These are phyloP conservation scores for Notolabrus celidotus DNA, from an alignment of 2,797 vertebrate species.

Conservation along the genomic window DNA sequence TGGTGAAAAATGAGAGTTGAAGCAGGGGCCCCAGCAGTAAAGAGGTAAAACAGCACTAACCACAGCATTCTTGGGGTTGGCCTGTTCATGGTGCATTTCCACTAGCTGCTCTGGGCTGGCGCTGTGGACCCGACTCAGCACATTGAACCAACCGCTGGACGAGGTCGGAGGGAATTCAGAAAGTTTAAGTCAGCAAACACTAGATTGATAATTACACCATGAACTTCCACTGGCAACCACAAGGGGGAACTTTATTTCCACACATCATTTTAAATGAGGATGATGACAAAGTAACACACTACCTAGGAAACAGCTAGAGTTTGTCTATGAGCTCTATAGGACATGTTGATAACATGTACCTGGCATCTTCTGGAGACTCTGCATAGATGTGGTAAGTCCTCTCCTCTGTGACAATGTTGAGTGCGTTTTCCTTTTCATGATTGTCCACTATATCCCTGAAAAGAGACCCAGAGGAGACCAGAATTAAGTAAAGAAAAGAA, in stretches of 20 bases:
- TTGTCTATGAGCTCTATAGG: background rate
- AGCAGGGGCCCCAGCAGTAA: constrained; percentile 44
- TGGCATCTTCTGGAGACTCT: constrained; percentile 95
- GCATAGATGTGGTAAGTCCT: constrained; percentile 94
- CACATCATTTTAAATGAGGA: constrained; percentile 25
- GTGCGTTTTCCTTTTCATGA: constrained; percentile 94
- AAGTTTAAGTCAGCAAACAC: constrained; percentile 61
- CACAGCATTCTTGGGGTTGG: constrained; percentile 91
- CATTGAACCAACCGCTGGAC: constrained; percentile 89
- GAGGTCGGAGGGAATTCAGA: constrained; percentile 70
- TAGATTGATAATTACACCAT: constrained; percentile 45
- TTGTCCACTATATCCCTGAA: constrained; percentile 94
- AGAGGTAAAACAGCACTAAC: constrained; percentile 81
- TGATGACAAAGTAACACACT: constrained; percentile 16
- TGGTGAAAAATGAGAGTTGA: constrained; percentile 36
- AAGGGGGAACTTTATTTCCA: constrained; percentile 72
- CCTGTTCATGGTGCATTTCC: constrained; percentile 90
- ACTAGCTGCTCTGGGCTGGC: constrained; percentile 86
- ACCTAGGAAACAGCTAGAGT: constrained; percentile 9
- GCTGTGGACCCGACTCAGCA: constrained; percentile 89
- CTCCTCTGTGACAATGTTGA: constrained; percentile 93
- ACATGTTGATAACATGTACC: constrained; percentile 84
- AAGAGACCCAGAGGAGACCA: background rate
- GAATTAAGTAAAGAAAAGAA: background rate
- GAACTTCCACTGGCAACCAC: constrained; percentile 72